Conservation (phyloP, 2,113 vertebrate genomes). For the Carassius gibelio region DNA sequence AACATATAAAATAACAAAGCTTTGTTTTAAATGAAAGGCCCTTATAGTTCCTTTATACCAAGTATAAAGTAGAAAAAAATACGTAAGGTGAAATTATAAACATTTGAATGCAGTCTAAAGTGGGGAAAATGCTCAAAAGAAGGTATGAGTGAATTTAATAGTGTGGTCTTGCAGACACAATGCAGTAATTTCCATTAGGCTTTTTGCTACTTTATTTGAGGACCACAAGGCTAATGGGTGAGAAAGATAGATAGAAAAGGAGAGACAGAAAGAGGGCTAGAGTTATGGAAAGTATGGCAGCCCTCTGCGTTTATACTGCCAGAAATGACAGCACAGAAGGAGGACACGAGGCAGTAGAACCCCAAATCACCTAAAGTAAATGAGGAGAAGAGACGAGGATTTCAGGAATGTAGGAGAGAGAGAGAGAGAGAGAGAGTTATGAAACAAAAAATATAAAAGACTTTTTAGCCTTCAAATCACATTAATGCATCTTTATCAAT, state of each 20-base stretch:
- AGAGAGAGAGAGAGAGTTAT: neutral
- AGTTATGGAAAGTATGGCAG: slow-evolving; percentile 60
- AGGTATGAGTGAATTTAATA: no score
- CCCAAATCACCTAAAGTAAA: neutral
- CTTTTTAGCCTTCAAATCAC: neutral
- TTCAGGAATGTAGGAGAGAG: neutral
- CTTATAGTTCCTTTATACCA: neutral
- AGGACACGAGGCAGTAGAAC: slow-evolving; percentile 27
- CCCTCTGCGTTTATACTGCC: slow-evolving; percentile 19
- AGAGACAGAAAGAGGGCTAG: slow-evolving; percentile 44
- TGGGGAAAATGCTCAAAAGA: no score
- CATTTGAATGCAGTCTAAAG: neutral
- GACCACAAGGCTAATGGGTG: neutral
- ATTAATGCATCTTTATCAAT: neutral
- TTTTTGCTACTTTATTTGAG: neutral
- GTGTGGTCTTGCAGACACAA: no score
- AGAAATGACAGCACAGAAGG: slow-evolving; percentile 48
- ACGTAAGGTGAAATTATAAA: neutral
- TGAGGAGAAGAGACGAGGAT: slow-evolving; percentile 2
- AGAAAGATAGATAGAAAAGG: neutral
- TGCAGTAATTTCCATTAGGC: no score
- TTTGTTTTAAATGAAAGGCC: neutral
- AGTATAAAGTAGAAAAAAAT: neutral
- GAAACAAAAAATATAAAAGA: neutral
- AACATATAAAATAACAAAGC: neutral